Percentiles rank a stretch among this genome's conserved stretches.
phyloP scores from a whole-genome alignment of 53 echinoderm and acorn worm species.

The Luidia sarsii region DNA sequence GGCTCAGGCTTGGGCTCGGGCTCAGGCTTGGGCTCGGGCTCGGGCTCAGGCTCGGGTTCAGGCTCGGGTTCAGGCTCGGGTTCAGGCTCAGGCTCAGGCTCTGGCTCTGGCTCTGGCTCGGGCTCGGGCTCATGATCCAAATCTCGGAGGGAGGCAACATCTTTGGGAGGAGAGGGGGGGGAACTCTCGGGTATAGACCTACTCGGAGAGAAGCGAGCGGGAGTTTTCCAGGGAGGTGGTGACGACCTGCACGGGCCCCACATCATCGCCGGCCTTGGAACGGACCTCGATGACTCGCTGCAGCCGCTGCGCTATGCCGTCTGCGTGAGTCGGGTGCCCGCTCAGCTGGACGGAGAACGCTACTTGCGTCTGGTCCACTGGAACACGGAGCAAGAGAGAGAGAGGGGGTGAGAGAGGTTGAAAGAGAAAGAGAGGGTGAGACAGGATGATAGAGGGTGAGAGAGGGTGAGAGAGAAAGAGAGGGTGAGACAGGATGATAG shows the following conservation, averaged over 20 bases:
- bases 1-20: too few species aligned
- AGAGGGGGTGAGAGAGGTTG: background rate
- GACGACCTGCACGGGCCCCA: conserved; percentile 17
- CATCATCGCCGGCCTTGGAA: conserved; percentile 16
- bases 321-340: conserved; percentile 18
- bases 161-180: background rate
- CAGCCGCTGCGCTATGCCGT: conserved; percentile 19
- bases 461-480: background rate
- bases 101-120: too few species aligned
- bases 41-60: too few species aligned
- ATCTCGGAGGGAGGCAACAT: background rate
- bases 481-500: too few species aligned
- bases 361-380: conserved; percentile 24
- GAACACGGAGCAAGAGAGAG: background rate
- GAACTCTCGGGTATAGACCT: background rate
- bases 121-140: too few species aligned
- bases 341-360: conserved; percentile 4
- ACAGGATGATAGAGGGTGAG: too few species aligned
- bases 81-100: too few species aligned
- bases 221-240: conserved; percentile 7
- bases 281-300: conserved; percentile 27
- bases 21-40: too few species aligned
- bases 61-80: too few species aligned
- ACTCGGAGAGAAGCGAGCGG: conserved; percentile 22
- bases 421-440: too few species aligned